These are phyloP conservation scores for Tenebrio molitor DNA, from an alignment of 1,140 invertebrate genomes.

Conservation along the genomic window DNA sequence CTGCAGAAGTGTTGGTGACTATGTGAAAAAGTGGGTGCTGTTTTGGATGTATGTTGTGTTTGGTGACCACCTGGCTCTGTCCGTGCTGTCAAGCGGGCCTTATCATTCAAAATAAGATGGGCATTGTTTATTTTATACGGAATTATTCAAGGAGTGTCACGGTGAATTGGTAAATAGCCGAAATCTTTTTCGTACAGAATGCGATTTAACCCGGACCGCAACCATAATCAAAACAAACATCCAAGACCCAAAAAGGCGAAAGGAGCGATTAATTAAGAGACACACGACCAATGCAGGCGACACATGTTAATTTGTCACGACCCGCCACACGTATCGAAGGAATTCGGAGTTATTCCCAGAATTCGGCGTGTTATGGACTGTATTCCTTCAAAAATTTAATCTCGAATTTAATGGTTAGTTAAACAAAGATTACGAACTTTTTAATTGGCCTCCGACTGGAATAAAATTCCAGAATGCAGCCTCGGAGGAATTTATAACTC, in stretches of 20 bases:
- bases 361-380: too few relatives aligned
- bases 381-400: background rate
- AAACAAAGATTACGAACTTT: conserved; percentile 16
- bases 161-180: conserved; percentile 57
- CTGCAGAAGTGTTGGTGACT: conserved; percentile 23
- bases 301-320: conserved; percentile 21
- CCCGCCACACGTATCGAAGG: background rate
- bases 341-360: too few relatives aligned
- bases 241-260: conserved; percentile 36
- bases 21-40: conserved; percentile 48
- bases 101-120: conserved; percentile 58
- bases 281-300: conserved; percentile 3
- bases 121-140: conserved; percentile 53
- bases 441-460: conserved; percentile 5
- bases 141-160: conserved; percentile 56
- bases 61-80: conserved; percentile 59
- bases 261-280: conserved; percentile 24
- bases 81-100: conserved; percentile 53
- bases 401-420: conserved; percentile 9
- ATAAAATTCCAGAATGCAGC: conserved; percentile 26
- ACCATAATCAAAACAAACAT: conserved; percentile 33
- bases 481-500: conserved; percentile 13
- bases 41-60: conserved; percentile 54
- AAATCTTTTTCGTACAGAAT: conserved; percentile 3
- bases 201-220: conserved; percentile 13